Evolutionary conservation across 2,797 vertebrate genomes (phyloP).

Genomic region (Bryconaethiops microstoma): DNA sequence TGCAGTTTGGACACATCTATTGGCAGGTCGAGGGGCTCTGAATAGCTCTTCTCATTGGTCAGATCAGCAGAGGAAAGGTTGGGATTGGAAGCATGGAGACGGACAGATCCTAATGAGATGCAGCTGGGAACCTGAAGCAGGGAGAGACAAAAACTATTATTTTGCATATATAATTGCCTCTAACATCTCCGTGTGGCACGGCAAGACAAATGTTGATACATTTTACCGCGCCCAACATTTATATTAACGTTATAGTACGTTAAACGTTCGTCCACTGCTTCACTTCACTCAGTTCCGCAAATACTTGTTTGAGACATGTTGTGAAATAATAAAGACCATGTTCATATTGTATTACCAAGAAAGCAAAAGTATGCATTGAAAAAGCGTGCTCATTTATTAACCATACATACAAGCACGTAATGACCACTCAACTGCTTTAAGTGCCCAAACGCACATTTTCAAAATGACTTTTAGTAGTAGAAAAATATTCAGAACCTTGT

Average conservation of each 20-base stretch:
- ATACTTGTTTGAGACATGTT: background rate
- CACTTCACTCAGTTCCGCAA: background rate
- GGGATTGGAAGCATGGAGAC: constrained; percentile 96
- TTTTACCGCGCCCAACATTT: background rate
- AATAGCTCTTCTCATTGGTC: constrained; percentile 84
- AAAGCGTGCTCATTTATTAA: background rate
- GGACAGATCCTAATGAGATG: constrained; percentile 83
- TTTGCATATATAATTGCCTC: no score
- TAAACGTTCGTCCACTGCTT: background rate
- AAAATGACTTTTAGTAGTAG: no score
- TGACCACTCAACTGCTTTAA: no score
- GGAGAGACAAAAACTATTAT: background rate
- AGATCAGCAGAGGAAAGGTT: constrained; percentile 93
- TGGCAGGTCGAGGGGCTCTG: constrained; percentile 82
- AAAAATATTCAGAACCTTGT: no score
- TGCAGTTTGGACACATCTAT: constrained; percentile 95
- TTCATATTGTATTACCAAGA: background rate
- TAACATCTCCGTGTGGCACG: background rate
- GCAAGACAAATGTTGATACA: background rate
- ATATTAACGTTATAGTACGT: background rate
- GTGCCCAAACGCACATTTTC: no score
- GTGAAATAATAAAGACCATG: background rate
- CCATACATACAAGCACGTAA: no score
- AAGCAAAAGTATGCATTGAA: background rate
- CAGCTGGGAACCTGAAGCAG: constrained; percentile 77